Percentiles rank a stretch among this genome's conserved stretches.
Evolutionary conservation across 2,888 invertebrate species (phyloP).

Genomic region (Clostera curtula): DNA sequence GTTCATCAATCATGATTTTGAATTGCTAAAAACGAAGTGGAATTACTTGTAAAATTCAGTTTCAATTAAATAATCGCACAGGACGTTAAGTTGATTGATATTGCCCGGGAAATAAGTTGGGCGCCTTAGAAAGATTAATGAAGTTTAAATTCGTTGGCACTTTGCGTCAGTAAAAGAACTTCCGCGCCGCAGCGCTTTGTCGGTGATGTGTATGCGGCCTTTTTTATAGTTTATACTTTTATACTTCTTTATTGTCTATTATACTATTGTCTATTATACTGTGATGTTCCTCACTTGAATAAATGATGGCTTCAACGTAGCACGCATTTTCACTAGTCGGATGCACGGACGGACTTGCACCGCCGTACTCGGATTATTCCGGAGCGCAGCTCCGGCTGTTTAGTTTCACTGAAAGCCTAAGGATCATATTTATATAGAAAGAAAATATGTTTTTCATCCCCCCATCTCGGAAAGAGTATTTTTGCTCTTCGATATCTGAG

Average conservation of each 20-base stretch:
- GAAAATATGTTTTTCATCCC: no score
- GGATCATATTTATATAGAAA: no score
- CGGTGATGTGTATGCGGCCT: neutral
- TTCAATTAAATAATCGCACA: constrained; percentile 14
- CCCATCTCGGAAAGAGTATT: no score
- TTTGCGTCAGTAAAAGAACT: constrained; percentile 1
- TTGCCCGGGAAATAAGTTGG: constrained; percentile 3
- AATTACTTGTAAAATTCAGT: constrained; percentile 8
- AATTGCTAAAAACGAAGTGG: constrained; percentile 11
- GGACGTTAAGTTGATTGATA: constrained; percentile 13
- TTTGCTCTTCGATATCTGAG: no score
- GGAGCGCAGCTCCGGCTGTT: no score
- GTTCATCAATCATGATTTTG: constrained; percentile 15
- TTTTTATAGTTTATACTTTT: neutral
- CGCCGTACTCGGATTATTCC: no score
- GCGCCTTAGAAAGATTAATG: constrained; percentile 4
- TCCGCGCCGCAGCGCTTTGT: neutral
- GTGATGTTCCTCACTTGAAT: no score
- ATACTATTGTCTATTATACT: no score
- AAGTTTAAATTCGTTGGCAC: constrained; percentile 1
- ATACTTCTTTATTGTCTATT: neutral
- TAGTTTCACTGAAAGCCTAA: no score
- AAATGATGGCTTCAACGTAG: no score
- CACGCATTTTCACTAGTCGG: no score
- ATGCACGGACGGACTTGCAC: no score